These are phyloP conservation scores for Sicus ferrugineus DNA, from an alignment of 2,888 invertebrate genomes.

Conservation along the genomic window DNA sequence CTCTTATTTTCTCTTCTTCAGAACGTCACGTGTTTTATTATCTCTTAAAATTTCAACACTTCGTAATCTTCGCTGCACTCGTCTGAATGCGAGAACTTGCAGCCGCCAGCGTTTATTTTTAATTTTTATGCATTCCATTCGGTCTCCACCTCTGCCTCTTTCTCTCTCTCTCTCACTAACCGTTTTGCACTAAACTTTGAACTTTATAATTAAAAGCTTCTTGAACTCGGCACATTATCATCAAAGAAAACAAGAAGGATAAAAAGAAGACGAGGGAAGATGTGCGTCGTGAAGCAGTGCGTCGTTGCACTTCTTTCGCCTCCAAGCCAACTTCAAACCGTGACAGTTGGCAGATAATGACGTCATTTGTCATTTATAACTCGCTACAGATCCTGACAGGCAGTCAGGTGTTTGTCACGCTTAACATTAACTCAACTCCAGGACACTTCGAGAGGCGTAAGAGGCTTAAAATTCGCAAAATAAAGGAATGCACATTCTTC, in stretches of 20 bases:
- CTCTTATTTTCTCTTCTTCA: too few relatives aligned
- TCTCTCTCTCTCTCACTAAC: neutral
- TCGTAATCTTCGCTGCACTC: too few relatives aligned
- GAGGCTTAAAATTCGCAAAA: neutral
- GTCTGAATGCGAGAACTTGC: too few relatives aligned
- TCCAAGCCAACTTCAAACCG: too few relatives aligned
- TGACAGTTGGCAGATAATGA: neutral
- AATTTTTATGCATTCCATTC: too few relatives aligned
- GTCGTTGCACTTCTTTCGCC: neutral
- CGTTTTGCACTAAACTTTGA: neutral
- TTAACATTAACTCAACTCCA: neutral
- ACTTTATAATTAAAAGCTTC: slow-evolving; percentile 15
- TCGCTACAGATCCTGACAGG: neutral
- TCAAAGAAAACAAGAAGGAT: neutral
- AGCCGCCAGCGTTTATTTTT: neutral
- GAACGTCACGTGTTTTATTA: too few relatives aligned
- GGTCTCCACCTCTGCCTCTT: too few relatives aligned
- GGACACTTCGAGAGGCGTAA: neutral
- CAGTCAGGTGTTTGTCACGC: neutral
- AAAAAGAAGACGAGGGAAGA: too few relatives aligned
- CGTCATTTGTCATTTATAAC: slow-evolving; percentile 14
- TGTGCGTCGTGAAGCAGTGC: neutral
- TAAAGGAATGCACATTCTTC: neutral
- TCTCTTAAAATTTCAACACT: neutral
- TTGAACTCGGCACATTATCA: neutral